Evolutionary conservation across 92 coral and sea anemone genomes (phyloP).

Genomic region (Phenganax marumi): DNA sequence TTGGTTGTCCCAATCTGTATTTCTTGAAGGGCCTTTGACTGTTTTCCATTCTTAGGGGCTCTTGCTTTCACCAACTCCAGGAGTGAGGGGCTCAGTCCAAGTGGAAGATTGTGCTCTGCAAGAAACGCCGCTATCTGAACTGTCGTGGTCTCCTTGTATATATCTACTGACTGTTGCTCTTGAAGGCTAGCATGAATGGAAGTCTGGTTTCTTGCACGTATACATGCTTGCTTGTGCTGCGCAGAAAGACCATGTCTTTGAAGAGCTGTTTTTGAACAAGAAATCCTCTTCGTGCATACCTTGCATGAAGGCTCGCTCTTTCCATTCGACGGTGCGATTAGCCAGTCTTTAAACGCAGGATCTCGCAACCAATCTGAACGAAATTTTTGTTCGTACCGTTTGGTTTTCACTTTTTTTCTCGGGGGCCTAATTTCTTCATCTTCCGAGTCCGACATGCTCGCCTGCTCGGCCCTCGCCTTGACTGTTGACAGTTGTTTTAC

Average conservation of each 20-base stretch:
- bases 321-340: not conserved
- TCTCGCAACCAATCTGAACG: constrained; percentile 6
- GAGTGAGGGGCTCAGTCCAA: constrained; percentile 15
- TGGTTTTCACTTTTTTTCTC: constrained; percentile 1
- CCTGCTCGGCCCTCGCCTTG: constrained; percentile 3
- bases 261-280: constrained; percentile 26
- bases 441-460: constrained; percentile 5
- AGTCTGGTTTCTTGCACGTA: not conserved
- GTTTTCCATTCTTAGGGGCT: not conserved
- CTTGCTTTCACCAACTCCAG: constrained; percentile 21
- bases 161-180: not conserved
- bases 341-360: constrained; percentile 23
- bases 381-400: constrained; percentile 12
- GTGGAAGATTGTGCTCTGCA: constrained; percentile 27
- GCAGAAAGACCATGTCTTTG: constrained; percentile 19
- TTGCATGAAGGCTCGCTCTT: constrained; percentile 21
- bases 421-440: not conserved
- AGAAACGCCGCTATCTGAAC: constrained; percentile 22
- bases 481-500: not conserved
- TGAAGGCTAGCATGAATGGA: constrained; percentile 8
- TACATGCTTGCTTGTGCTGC: constrained; percentile 22
- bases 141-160: constrained; percentile 28
- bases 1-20: no score
- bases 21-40: no score
- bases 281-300: constrained; percentile 14